Evolutionary conservation across 2,888 invertebrate genomes (phyloP).

Genomic region (Scotopteryx bipunctaria): DNA sequence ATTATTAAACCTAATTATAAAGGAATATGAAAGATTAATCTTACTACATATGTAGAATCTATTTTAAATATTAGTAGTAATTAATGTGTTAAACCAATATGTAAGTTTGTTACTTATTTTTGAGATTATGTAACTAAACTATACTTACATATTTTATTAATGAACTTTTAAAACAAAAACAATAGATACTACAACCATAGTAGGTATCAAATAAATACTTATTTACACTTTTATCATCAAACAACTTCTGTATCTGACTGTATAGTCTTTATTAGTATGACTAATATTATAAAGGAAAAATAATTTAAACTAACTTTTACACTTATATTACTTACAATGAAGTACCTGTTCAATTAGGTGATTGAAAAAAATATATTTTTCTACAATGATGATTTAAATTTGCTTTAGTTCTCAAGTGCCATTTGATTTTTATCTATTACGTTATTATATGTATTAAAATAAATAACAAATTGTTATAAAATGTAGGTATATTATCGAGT

Average conservation of each 20-base stretch:
- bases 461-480: constrained; percentile 30
- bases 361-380: constrained; percentile 3
- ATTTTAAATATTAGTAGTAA: too few relatives aligned
- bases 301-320: too few relatives aligned
- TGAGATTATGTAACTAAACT: constrained; percentile 12
- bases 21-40: neutral
- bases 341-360: neutral
- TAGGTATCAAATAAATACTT: too few relatives aligned
- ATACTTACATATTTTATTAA: constrained; percentile 1
- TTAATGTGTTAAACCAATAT: constrained; percentile 3
- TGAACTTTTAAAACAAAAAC: neutral
- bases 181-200: too few relatives aligned
- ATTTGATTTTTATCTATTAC: constrained; percentile 54
- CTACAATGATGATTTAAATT: neutral
- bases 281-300: too few relatives aligned
- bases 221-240: too few relatives aligned
- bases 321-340: too few relatives aligned
- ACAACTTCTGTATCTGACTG: too few relatives aligned
- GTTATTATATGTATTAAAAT: constrained; percentile 26
- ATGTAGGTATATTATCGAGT: constrained; percentile 51
- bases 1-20: neutral
- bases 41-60: too few relatives aligned
- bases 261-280: too few relatives aligned
- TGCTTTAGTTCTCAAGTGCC: constrained; percentile 57
- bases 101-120: constrained; percentile 23